Evolutionary conservation across 2,888 invertebrate genomes (phyloP).

Genomic region (Nomada flava): DNA sequence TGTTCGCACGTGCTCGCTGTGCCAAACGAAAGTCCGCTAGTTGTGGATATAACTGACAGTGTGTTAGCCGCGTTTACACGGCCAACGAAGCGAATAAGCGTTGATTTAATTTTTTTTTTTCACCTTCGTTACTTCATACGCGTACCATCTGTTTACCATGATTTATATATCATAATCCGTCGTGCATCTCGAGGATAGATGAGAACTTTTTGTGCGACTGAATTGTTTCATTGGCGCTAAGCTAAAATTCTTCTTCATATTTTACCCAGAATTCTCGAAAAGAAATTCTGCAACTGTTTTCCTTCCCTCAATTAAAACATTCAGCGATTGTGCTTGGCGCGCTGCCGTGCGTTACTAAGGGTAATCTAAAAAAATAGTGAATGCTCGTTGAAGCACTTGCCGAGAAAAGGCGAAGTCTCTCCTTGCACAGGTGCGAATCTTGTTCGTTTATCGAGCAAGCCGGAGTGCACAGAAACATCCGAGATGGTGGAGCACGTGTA

Average conservation of each 20-base stretch:
- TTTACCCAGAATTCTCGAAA: no score
- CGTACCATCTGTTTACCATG: background rate
- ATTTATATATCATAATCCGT: no score
- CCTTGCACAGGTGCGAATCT: conserved; percentile 2
- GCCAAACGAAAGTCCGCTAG: conserved; percentile 37
- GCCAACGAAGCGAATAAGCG: conserved; percentile 72
- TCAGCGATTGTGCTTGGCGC: no score
- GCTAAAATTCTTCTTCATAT: no score
- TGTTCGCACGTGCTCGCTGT: conserved; percentile 8
- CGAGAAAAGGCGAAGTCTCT: background rate
- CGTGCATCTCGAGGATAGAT: background rate
- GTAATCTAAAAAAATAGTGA: no score
- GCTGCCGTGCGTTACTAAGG: no score
- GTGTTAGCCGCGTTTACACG: conserved; percentile 74
- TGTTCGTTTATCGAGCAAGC: background rate
- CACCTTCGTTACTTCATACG: conserved; percentile 16
- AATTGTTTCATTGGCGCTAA: no score
- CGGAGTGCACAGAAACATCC: background rate
- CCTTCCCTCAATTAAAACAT: no score
- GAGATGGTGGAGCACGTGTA: conserved; percentile 18
- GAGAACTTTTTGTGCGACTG: background rate
- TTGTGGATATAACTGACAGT: conserved; percentile 24
- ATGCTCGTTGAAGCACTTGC: no score
- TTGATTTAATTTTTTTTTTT: conserved; percentile 59
- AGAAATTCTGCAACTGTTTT: no score